Evolutionary conservation across 2,797 vertebrate genomes (phyloP).

Genomic region (Anabacerthia variegaticeps): DNA sequence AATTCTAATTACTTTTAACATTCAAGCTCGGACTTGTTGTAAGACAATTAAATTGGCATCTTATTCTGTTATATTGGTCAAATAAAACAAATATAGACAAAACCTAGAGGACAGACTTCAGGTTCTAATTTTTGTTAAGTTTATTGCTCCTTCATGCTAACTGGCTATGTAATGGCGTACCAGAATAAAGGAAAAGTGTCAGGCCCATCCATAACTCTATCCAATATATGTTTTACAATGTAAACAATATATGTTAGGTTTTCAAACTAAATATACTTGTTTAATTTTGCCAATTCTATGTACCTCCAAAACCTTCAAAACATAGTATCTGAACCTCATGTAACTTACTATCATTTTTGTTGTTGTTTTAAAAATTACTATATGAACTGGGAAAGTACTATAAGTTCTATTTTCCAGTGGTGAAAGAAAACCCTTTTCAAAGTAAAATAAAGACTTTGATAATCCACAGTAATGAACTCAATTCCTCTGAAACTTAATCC

Average conservation of each 20-base stretch:
- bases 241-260: not conserved
- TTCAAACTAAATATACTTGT: not conserved
- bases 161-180: not conserved
- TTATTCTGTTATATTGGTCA: not conserved
- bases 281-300: not conserved
- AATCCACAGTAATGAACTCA: not conserved
- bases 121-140: not conserved
- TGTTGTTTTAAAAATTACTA: not conserved
- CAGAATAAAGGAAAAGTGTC: not conserved
- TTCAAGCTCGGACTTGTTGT: not conserved
- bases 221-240: not conserved
- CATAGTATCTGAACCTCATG: not conserved
- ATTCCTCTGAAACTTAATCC: not conserved
- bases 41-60: not conserved
- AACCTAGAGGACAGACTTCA: not conserved
- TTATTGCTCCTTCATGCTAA: not conserved
- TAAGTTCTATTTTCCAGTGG: not conserved
- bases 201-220: not conserved
- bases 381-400: not conserved
- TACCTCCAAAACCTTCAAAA: not conserved
- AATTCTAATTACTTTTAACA: not conserved
- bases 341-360: not conserved
- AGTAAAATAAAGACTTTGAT: not conserved
- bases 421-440: not conserved
- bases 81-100: not conserved